Evolutionary conservation across 2,888 invertebrate genomes (phyloP), one percentile per base, ranked within the genome.

Genomic region (Agriopis marginaria): DNA sequence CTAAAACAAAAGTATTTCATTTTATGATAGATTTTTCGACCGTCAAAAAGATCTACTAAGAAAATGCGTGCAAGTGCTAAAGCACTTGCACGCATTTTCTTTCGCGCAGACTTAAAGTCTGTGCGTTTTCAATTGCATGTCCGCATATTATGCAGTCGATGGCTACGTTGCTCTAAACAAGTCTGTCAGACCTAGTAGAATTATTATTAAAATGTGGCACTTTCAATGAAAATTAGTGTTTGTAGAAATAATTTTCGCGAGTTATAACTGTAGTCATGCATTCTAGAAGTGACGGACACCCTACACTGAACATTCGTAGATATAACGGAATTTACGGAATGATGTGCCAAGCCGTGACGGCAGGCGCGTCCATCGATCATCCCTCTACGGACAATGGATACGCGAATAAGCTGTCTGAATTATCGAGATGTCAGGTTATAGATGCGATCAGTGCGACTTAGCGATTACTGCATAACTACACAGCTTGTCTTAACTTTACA

Each of bases 341-440:
- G 45, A 50, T 53, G 68, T 51, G 58, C 50, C 61, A 47, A 53
- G 63, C 66, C 63, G 67, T 71, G 60, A 60, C 70, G 66, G 17
- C n/a, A 62, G 65, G 75, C 64, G 75, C 64, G 55, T 54, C 72
- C 62, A 83, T 83, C 82, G 69, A 82, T 83, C 84, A 83, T 77
- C 66, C 66, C 50, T 14, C 40, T 49, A 65, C 72, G 53, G 69
- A 74, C 75, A 68, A 45, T 45, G 32, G 23, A 14, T 56, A 17
- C 68, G 76, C 75, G 60, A 70, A 75, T 71, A 59, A 39, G 60
- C 39, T 56, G 50, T 56, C 39, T 44, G 39, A 7, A 23, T 9
- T 54, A 58, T 47, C 45, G 32, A 45, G 44, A 58, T 44, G 58
- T 23, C 58, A 58, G 17, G 17, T 56, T 58, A 58, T 44, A 23